Evolutionary conservation across 2,888 invertebrate species (phyloP), one percentile per base, ranked within the genome.

Genomic region (Shargacucullia verbasci): DNA sequence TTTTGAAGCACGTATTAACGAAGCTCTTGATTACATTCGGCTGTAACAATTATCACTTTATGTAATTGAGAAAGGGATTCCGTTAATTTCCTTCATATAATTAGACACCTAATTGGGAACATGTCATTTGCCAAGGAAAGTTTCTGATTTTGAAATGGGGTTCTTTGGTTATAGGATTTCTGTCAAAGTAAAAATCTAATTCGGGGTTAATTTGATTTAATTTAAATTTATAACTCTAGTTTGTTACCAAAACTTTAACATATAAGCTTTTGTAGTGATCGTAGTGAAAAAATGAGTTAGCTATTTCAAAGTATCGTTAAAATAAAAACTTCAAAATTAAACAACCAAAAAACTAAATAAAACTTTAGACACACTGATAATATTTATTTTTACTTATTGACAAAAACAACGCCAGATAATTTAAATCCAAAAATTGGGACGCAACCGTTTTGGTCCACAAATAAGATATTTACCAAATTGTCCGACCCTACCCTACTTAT

Each of bases 381-480:
- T 10, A 55, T 69, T 46, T 39, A 14, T 47, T 43, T 35, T 12
- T n/a, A 9, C 34, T 4, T 20, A 46, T 63, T 50, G 41, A 50
- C 49, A 12, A 34, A 43, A 48, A 62, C 45, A 48, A 38, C 38
- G 29, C 12, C 9, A 43, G 58, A 69, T 57, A 40, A 54, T 52
- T 63, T 52, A 56, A 47, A 45, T 54, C 40, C 14, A 39, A 34
- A 57, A 52, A 61, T 53, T 46, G 47, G 56, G 52, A 61, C 44
- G 25, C 38, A 44, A 56, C 58, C 72, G 31, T 50, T 71, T 57
- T 58, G 53, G 45, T 52, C 64, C 65, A 65, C 70, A 71, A 63
- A 70, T 68, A 75, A 75, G 65, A 70, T 77, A 72, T 71, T 75
- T 64, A 66, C 69, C 46, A 70, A 78, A 71, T 73, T 59, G 79